A percentile compares a stretch with the other conserved stretches of the same genome.
Evolutionary conservation across 92 coral and sea anemone species (phyloP).

Genomic region (Pocillopora meandrina): DNA sequence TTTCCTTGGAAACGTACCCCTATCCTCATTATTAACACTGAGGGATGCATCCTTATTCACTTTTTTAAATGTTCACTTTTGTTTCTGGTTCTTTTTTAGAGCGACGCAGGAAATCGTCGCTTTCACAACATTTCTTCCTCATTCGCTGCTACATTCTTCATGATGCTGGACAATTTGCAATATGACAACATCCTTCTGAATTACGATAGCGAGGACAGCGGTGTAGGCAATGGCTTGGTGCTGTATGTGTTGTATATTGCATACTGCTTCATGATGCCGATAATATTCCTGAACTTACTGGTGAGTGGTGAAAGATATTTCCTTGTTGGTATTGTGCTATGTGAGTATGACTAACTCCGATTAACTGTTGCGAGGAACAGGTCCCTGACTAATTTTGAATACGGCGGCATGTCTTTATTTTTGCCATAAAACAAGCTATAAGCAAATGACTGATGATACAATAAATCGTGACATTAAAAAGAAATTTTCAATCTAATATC

Average conservation of each 20-base stretch:
- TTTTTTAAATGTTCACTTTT: not conserved
- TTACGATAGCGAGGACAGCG: slow-evolving; percentile 35
- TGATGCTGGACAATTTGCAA: slow-evolving; percentile 87
- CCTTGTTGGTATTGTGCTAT: not conserved
- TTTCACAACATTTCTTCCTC: slow-evolving; percentile 57
- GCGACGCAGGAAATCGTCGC: slow-evolving; percentile 49
- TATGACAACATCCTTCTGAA: slow-evolving; percentile 77
- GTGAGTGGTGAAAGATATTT: slow-evolving; percentile 43
- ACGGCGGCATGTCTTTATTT: too few species aligned
- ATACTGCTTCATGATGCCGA: slow-evolving; percentile 90
- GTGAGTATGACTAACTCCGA: too few species aligned
- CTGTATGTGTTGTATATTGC: slow-evolving; percentile 69
- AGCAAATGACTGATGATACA: too few species aligned
- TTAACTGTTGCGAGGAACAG: too few species aligned
- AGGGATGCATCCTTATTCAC: not conserved
- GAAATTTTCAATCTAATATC: not conserved
- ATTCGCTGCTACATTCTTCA: slow-evolving; percentile 86
- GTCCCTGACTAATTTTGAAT: too few species aligned
- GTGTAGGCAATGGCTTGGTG: slow-evolving; percentile 52
- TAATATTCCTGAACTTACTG: slow-evolving; percentile 87
- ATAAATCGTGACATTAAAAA: not conserved
- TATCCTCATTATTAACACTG: too few species aligned
- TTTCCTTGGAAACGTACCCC: too few species aligned
- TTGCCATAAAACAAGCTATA: too few species aligned
- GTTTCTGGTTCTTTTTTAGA: not conserved